A percentile compares a stretch with the other conserved stretches of the same genome.
phyloP scores from a whole-genome alignment of 2,113 vertebrate species.

The Callospermophilus lateralis region DNA sequence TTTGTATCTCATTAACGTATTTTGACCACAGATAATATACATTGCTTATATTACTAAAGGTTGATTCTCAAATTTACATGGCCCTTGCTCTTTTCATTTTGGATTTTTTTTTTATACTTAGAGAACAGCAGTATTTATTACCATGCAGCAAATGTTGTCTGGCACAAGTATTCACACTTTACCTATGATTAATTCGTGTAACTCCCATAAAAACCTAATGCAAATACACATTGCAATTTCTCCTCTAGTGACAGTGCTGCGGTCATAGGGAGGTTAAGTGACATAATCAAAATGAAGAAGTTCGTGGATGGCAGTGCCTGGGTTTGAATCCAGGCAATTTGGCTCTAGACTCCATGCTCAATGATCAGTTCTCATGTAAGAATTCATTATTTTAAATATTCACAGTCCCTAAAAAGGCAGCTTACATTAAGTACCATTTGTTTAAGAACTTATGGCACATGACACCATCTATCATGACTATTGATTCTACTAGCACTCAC shows the following conservation, averaged over 20 bases:
- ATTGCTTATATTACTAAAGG: too few relatives aligned
- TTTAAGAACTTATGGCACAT: not conserved
- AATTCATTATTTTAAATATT: not conserved
- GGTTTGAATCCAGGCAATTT: not conserved
- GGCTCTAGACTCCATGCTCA: not conserved
- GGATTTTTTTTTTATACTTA: not conserved
- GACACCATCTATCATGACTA: not conserved
- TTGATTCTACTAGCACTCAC: not conserved
- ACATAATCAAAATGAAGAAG: not conserved
- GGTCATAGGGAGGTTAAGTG: not conserved
- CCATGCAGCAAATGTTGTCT: not conserved
- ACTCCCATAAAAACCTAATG: not conserved
- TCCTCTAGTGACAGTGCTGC: not conserved
- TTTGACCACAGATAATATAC: too few relatives aligned
- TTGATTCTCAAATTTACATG: not conserved
- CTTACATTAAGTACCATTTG: not conserved
- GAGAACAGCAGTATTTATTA: not conserved
- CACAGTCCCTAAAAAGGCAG: not conserved
- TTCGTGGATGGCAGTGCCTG: not conserved
- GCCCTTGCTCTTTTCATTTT: not conserved
- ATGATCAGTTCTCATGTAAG: not conserved
- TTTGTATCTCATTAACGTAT: too few relatives aligned
- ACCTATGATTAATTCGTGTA: not conserved
- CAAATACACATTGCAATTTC: not conserved
- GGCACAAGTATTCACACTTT: not conserved